phyloP scores from a whole-genome alignment of 37 sponge, comb jelly and placozoan genomes.

The Aplysina aerophoba region DNA sequence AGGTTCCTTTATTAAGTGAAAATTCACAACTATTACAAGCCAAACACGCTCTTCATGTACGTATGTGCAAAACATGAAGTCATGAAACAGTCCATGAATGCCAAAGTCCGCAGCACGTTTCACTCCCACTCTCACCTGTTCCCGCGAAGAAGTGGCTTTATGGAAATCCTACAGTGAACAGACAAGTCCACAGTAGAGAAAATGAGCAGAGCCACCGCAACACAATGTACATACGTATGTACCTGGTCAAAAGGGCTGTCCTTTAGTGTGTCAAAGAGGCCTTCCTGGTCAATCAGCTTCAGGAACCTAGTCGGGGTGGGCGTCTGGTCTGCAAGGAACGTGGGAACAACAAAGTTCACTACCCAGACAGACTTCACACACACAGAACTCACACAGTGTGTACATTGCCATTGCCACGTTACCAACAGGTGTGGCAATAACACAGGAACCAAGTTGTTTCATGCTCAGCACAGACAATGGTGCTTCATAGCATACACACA shows the following conservation, averaged over 20 bases:
- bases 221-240: not conserved
- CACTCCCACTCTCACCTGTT: not conserved
- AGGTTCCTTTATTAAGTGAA: too few species aligned
- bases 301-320: slow-evolving; percentile 95
- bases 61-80: not conserved
- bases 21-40: not conserved
- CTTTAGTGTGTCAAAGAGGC: slow-evolving; percentile 84
- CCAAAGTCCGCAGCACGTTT: too few species aligned
- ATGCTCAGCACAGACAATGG: too few species aligned
- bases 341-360: too few species aligned
- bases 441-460: too few species aligned
- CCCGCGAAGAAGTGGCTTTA: not conserved
- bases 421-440: too few species aligned
- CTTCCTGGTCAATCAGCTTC: slow-evolving; percentile 70
- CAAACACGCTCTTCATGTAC: too few species aligned
- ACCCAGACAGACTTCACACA: too few species aligned
- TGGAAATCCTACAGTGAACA: not conserved
- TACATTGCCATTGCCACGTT: too few species aligned
- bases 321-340: slow-evolving; percentile 75
- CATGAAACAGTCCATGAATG: too few species aligned
- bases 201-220: not conserved
- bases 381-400: too few species aligned
- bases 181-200: not conserved
- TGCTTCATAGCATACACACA: too few species aligned
- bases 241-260: slow-evolving; percentile 88